Evolutionary conservation across 2,888 invertebrate species (phyloP), one percentile per base, ranked within the genome.

Genomic region (Eupithecia inturbata): DNA sequence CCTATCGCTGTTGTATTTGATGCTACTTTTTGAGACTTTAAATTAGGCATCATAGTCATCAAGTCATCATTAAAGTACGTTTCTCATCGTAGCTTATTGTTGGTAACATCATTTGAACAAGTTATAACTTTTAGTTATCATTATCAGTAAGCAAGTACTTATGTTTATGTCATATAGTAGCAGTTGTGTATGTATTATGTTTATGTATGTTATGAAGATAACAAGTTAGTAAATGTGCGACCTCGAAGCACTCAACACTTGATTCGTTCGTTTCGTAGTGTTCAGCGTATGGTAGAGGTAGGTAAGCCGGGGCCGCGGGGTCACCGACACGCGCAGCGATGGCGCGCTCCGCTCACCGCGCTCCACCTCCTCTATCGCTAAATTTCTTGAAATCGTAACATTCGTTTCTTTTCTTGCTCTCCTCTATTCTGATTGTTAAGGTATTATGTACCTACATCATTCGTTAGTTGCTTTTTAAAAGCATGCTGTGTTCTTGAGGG

Each of bases 271-370:
- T 45, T 66, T 75, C 73, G 75, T 77, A 72, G 77, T 77, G 78
- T 75, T 78, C 70, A 68, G 80, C 80, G 78, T 79, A 77, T 83
- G 82, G 83, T 79, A 83, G 81, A 83, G 82, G 83, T 79, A 83
- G 81, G 80, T 84, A 85, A 86, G 89, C 85, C 89, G 89, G 89
- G 88, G 90, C 91, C 89, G 90, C 87, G 92, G 88, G 93, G 93
- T 93, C 93, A 92, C 86, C 92, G 93, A 93, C 93, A 91, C 89
- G 81, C 81, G 78, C 81, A 80, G 80, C 82, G 66, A 83, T 79
- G 83, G 82, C 82, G 83, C 80, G 79, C 82, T 75, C 80, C 78
- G 75, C 79, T 75, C 78, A 79, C 82, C 84, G 83, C 84, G 83
- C 84, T 82, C 82, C 82, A 81, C 82, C 79, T 82, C 82, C 84